Percentiles rank a stretch among this genome's conserved stretches.
These are phyloP conservation scores for Meloidogyne chitwoodi DNA, from an alignment of 1,140 invertebrate genomes.

Conservation along the genomic window DNA sequence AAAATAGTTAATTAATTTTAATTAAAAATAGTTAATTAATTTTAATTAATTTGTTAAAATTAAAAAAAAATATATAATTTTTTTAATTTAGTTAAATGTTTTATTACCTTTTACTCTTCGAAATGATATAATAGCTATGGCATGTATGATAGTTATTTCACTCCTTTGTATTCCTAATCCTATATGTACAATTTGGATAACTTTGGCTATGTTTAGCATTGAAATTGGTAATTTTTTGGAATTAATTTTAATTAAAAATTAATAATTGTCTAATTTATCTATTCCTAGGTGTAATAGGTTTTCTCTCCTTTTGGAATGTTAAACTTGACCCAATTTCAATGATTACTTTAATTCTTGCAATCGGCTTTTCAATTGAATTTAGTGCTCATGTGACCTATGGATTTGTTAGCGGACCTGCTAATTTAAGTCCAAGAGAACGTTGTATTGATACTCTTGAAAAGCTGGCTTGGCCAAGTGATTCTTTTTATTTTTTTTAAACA, in stretches of 20 bases:
- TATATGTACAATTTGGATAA: slow-evolving; percentile 86
- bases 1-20: too few species aligned
- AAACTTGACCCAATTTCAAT: slow-evolving; percentile 60
- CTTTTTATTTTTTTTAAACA: neutral
- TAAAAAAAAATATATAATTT: too few species aligned
- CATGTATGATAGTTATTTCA: slow-evolving; percentile 91
- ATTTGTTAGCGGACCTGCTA: slow-evolving; percentile 72
- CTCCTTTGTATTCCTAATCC: slow-evolving; percentile 91
- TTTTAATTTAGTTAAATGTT: slow-evolving; percentile 74
- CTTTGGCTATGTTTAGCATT: slow-evolving; percentile 88
- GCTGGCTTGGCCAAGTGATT: slow-evolving; percentile 61
- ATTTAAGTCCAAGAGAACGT: slow-evolving; percentile 52
- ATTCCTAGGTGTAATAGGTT: slow-evolving; percentile 75
- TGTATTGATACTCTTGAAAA: slow-evolving; percentile 59
- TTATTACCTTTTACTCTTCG: slow-evolving; percentile 86
- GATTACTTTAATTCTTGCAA: slow-evolving; percentile 60
- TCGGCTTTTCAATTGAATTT: slow-evolving; percentile 68
- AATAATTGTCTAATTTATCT: slow-evolving; percentile 57
- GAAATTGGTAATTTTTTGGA: slow-evolving; percentile 68
- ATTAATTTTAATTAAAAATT: slow-evolving; percentile 46
- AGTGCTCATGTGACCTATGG: slow-evolving; percentile 94
- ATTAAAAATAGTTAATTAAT: too few species aligned
- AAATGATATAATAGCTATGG: slow-evolving; percentile 76
- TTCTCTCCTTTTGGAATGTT: slow-evolving; percentile 92
- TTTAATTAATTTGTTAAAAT: slow-evolving; percentile 5